Base-by-base conservation (phyloP, 2,113 vertebrate genomes). In the Heterotis niloticus region DNA sequence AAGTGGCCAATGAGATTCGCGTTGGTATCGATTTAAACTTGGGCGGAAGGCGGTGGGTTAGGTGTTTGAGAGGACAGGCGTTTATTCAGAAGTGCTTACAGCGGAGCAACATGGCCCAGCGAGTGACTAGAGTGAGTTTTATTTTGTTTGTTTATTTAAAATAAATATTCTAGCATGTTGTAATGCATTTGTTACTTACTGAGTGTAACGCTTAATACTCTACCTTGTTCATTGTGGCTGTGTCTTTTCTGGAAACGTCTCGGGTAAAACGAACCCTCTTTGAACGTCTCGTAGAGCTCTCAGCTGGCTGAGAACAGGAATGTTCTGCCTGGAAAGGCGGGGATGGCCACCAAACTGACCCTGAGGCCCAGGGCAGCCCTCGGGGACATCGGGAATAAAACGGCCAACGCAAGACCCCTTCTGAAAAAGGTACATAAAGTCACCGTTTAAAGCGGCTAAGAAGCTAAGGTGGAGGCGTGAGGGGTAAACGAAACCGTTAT, bases 371-470 rank as follows among this genome's bases (percentile, higher is more conserved):
- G 93, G 67, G 86, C 89, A 0, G 93, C 91, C 0, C 87, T 96
- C 0, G 90, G 87, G 0, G 93, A 96, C 66, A 94, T 95, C 4
- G 87, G 91, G 3, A 94, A 91, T 76, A 90, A 91, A 78, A 83
- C 87, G 1, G 78, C 83, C 0, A 64, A 52, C 0, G 76, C 68
- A 0, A 85, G 84, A 71, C 78, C 81, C 0, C 5, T 64, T 0
- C 10, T 83, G 54, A 93, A 92, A 76, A 94, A 92, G 89, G 89
- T 89, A 79, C 34, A 44, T 44, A 44, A 44, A 44, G n/a, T n/a
- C n/a, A n/a, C n/a, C n/a, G n/a, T n/a, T n/a, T n/a, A n/a, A n/a
- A n/a, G n/a, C n/a, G n/a, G n/a, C n/a, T n/a, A n/a, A 44, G 7
- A 44, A 7, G 34, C 34, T 44, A 7, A 7, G 34, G 7, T 44